These are phyloP conservation scores for Macroteleia sp. DNA, from an alignment of 2,888 invertebrate species.

Conservation along the genomic window DNA sequence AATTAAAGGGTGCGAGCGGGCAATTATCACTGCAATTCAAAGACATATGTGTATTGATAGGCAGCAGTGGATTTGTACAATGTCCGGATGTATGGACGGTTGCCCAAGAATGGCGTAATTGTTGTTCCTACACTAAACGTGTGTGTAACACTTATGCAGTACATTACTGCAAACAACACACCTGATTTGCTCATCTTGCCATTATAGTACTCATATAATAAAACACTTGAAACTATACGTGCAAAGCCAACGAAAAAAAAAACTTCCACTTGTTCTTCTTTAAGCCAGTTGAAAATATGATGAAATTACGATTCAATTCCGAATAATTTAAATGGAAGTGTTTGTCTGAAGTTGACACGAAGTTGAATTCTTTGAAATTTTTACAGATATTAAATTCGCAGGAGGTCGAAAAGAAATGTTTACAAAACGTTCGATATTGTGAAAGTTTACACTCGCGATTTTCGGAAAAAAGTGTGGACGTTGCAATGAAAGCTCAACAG, in stretches of 20 bases:
- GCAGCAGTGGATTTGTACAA: conserved; percentile 69
- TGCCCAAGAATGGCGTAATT: conserved; percentile 74
- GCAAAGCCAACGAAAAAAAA: no score
- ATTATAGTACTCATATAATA: no score
- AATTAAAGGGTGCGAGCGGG: conserved; percentile 11
- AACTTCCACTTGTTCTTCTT: no score
- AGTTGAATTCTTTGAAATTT: conserved; percentile 4
- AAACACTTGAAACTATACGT: no score
- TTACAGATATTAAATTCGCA: neutral
- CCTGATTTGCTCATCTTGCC: conserved; percentile 9
- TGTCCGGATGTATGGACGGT: conserved; percentile 77
- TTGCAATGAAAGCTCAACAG: neutral
- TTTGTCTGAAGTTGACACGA: neutral
- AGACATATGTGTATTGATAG: conserved; percentile 68
- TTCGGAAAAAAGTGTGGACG: neutral
- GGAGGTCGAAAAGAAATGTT: conserved; percentile 4
- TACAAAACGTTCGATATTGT: conserved; percentile 5
- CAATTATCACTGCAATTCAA: conserved; percentile 69
- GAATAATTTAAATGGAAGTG: neutral
- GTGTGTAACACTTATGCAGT: conserved; percentile 15
- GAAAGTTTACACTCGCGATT: neutral
- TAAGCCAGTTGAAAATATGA: neutral
- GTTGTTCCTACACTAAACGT: conserved; percentile 17
- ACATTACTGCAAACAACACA: conserved; percentile 3
- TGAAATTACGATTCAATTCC: neutral